A percentile compares a stretch with the other conserved stretches of the same genome.
phyloP scores from a whole-genome alignment of 2,797 vertebrate genomes.

The Notolepis coatsorum region DNA sequence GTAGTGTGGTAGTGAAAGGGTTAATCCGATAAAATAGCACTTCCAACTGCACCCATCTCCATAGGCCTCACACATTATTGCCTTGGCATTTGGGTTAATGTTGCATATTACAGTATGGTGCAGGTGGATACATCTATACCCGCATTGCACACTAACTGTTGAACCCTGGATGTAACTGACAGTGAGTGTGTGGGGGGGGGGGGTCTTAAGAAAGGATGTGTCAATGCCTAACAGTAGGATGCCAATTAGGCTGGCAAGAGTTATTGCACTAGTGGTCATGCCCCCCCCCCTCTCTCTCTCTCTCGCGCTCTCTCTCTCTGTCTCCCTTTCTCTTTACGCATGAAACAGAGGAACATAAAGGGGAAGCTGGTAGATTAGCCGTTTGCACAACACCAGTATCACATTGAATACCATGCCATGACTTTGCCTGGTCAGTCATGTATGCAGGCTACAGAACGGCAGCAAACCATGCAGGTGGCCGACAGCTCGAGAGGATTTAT shows the following conservation, averaged over 20 bases:
- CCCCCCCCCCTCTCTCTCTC: conserved; percentile 52
- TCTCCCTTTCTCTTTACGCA: conserved; percentile 20
- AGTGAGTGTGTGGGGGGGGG: conserved; percentile 60
- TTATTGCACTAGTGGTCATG: conserved; percentile 66
- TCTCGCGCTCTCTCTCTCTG: not conserved
- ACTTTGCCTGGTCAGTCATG: conserved; percentile 42
- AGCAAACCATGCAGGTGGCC: conserved; percentile 41
- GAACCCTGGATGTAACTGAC: conserved; percentile 60
- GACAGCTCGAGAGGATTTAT: no score
- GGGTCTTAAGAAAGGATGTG: conserved; percentile 75
- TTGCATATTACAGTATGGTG: conserved; percentile 68
- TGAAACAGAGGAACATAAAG: conserved; percentile 8
- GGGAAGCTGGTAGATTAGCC: conserved; percentile 41
- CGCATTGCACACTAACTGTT: no score
- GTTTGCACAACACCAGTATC: conserved; percentile 70
- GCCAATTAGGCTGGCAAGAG: conserved; percentile 77
- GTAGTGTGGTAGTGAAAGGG: no score
- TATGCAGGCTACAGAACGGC: conserved; percentile 35
- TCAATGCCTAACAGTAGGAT: conserved; percentile 74
- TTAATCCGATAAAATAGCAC: no score
- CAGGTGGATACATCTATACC: conserved; percentile 62
- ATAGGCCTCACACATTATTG: no score
- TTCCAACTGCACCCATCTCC: no score
- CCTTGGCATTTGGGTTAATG: no score
- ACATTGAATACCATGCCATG: conserved; percentile 64